phyloP scores from a whole-genome alignment of 2,888 invertebrate species.

The Aleiodes leptofemur region DNA sequence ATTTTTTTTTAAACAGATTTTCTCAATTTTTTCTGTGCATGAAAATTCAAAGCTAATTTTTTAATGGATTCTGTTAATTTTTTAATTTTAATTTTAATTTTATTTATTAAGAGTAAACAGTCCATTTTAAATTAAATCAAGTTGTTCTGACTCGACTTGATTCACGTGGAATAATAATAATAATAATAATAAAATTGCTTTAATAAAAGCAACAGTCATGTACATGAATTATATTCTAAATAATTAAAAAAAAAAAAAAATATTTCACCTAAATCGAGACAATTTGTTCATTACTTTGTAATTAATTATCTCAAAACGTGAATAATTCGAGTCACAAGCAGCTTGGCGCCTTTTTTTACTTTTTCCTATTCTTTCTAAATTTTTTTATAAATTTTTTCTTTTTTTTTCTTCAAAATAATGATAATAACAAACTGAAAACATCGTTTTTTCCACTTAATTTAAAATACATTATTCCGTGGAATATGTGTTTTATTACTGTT shows the following conservation, averaged over 20 bases:
- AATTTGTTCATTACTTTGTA: neutral
- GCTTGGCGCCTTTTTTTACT: neutral
- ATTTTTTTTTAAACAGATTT: neutral
- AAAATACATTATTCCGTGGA: neutral
- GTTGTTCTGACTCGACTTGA: slow-evolving; percentile 22
- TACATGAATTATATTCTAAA: slow-evolving; percentile 20
- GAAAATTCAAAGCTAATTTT: neutral
- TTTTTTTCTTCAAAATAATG: neutral
- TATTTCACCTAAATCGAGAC: slow-evolving; percentile 26
- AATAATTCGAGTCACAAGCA: slow-evolving; percentile 26
- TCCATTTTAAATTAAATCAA: neutral
- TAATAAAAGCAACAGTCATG: slow-evolving; percentile 24
- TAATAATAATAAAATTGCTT: slow-evolving; percentile 26
- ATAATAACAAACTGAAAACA: slow-evolving; percentile 12
- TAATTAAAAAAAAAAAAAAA: neutral
- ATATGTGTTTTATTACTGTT: slow-evolving; percentile 14
- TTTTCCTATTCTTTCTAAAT: neutral
- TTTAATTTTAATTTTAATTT: neutral
- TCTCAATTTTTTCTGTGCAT: neutral
- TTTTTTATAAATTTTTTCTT: neutral
- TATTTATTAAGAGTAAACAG: slow-evolving; percentile 24
- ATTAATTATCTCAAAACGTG: slow-evolving; percentile 27
- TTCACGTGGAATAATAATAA: slow-evolving; percentile 23
- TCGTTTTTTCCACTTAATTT: neutral
- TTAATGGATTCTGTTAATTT: neutral